Evolutionary conservation across 2,888 invertebrate genomes (phyloP), one percentile per base, ranked within the genome.

Genomic region (Cantharis lateralis): DNA sequence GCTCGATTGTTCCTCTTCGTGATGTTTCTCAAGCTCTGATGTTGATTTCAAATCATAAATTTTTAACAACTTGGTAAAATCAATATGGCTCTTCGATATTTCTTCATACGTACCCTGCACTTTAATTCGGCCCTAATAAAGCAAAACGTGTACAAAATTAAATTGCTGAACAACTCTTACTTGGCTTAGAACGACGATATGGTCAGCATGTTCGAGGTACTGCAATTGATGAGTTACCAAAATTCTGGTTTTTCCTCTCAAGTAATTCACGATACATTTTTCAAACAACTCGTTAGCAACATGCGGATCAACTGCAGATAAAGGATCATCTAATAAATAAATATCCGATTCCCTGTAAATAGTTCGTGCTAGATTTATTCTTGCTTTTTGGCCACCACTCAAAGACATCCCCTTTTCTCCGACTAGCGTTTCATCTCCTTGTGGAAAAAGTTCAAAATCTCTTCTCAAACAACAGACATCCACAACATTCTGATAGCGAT

Each of bases 211-310:
- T 74, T 89, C 90, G 20, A 92, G 85, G 82, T 91, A 92, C 83
- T 94, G 94, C 61, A 93, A 85, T 84, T 94, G 94, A 88, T 94
- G 94, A 0, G 94, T 94, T 24, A 93, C 92, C n/a, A 94, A 88
- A 79, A 94, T 90, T 75, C 92, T 87, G 0, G 92, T 91, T 85
- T 92, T 93, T 3, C 89, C 87, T 69, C 87, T 87, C 78, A 94
- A 87, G 76, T 89, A 88, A 10, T 88, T 87, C 5, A 88, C 87
- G 69, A 95, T 93, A 69, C 95, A 95, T 87, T 94, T 91, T 70
- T 95, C 91, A 83, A 95, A 95, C 9, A 96, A 88, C 86, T 94
- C 93, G 3, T 28, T 28, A 11, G 10, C 26, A 28, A 28, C 26
- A 28, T 28, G 26, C 10, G 26, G 10, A 28, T 28, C 26, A 28